Conservation (phyloP, 2,113 vertebrate species). For the Butorides virescens region DNA sequence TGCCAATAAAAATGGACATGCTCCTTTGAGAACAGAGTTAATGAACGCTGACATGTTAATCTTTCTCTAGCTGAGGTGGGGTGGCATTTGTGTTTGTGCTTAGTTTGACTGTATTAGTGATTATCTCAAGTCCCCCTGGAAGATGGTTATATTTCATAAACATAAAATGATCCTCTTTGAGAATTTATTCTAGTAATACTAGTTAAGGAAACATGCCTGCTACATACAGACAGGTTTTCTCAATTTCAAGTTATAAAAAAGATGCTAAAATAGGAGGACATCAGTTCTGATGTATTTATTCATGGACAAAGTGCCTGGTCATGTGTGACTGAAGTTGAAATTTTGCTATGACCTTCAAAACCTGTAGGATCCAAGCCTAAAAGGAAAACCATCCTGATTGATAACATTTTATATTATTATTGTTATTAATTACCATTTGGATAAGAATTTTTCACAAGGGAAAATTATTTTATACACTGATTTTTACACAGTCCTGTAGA, state of each 20-base stretch:
- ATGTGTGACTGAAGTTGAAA: not conserved
- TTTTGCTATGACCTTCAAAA: not conserved
- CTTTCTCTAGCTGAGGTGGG: not conserved
- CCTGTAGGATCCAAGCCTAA: not conserved
- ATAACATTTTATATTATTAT: not conserved
- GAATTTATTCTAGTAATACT: not conserved
- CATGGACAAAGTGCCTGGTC: not conserved
- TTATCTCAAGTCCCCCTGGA: not conserved
- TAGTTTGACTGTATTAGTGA: not conserved
- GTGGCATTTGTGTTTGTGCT: not conserved
- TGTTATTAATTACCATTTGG: not conserved
- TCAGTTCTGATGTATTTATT: not conserved
- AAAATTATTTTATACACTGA: not conserved
- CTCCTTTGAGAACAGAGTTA: constrained; percentile 36
- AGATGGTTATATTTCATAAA: not conserved
- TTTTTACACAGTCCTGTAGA: not conserved
- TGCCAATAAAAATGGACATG: constrained; percentile 36
- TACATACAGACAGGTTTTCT: not conserved
- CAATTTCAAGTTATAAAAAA: not conserved
- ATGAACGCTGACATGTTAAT: not conserved
- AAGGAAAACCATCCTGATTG: not conserved
- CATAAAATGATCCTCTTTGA: not conserved
- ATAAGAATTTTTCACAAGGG: not conserved
- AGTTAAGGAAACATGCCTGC: not conserved
- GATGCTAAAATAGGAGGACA: not conserved